Evolutionary conservation across 2,888 invertebrate genomes (phyloP), one percentile per base, ranked within the genome.

Genomic region (Rhorus exstirpatorius): DNA sequence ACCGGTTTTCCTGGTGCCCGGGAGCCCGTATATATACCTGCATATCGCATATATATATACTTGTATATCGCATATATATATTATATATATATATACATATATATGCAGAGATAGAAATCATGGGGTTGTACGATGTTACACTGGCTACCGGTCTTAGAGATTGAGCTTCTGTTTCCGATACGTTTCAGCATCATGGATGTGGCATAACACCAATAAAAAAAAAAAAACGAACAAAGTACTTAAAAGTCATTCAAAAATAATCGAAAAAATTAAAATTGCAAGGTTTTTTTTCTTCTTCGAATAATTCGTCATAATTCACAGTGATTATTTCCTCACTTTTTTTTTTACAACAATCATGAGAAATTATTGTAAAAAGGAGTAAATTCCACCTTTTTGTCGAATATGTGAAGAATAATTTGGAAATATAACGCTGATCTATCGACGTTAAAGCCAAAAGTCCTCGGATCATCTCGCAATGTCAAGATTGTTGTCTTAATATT

Each of bases 1-100:
- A 74, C 79, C 79, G 79, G 74, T 79, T 74, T 68, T 26, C 67
- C 46, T 51, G 41, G 60, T 60, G 60, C 68, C 4, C 74, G 60
- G 61, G 35, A 74, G 51, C 51, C 14, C 61, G 3, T 60, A n/a
- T 26, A 12, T 49, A 71, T n/a, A n/a, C n/a, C n/a, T n/a, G n/a
- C n/a, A n/a, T n/a, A n/a, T n/a, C n/a, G n/a, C n/a, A n/a, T n/a
- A n/a, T n/a, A n/a, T n/a, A n/a, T n/a, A n/a, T n/a, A n/a, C n/a
- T n/a, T n/a, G n/a, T 46, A 60, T 60, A 7, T 72, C 31, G 6
- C 6, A 49, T 51, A 21, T 74, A 38, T 24, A 74, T 24, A 61
- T 14, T 67, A 67, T 35, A 24, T 61, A 38, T 46, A 35, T 53
- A 49, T 17, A 53, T 14, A 68, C 17, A 51, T 67, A 67, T 68